phyloP scores from a whole-genome alignment of 1,140 invertebrate genomes.

The Druon quercuslanigerum region DNA sequence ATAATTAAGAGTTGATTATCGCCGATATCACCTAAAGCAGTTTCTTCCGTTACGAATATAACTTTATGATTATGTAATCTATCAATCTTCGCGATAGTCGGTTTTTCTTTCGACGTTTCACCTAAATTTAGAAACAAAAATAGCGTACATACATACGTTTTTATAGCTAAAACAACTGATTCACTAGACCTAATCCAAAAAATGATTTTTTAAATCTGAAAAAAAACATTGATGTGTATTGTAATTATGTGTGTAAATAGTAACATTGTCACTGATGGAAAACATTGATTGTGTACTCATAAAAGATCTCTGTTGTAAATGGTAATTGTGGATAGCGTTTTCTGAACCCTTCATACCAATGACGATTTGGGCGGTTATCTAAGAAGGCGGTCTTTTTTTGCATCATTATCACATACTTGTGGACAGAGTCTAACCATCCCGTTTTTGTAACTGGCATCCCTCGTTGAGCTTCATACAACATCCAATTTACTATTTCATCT shows the following conservation, averaged over 20 bases:
- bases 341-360: conserved; percentile 22
- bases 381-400: conserved; percentile 17
- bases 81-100: too few species aligned
- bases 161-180: too few species aligned
- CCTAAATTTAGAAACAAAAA: too few species aligned
- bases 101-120: too few species aligned
- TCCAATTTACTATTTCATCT: background rate
- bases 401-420: background rate
- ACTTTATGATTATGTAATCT: too few species aligned
- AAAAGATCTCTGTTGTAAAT: background rate
- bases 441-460: background rate
- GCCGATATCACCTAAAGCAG: too few species aligned
- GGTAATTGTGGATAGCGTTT: conserved; percentile 15
- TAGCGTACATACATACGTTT: too few species aligned
- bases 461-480: conserved; percentile 12
- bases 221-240: too few species aligned
- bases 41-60: too few species aligned
- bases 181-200: too few species aligned
- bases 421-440: conserved; percentile 2
- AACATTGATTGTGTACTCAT: background rate
- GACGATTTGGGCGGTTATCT: background rate
- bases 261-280: conserved; percentile 21
- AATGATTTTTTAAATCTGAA: too few species aligned
- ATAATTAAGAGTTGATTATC: too few species aligned
- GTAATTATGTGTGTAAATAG: background rate